Conservation (phyloP, 64 coral and sea anemone species). For the Pocillopora damicornis region DNA sequence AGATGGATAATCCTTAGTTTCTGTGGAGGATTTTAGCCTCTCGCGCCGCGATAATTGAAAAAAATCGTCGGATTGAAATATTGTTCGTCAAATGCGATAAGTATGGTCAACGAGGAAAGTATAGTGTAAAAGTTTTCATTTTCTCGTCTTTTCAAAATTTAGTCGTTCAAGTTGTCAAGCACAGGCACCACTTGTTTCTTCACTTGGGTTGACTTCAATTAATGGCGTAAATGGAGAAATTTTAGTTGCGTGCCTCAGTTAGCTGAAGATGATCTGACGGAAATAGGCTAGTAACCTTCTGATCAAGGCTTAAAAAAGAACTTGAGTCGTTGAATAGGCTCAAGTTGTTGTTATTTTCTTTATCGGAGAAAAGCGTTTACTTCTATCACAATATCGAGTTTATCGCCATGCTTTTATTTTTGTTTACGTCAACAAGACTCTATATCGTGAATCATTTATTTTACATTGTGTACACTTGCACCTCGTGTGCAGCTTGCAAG, state of each 20-base stretch:
- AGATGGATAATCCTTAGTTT: slow-evolving; percentile 38
- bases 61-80: slow-evolving; percentile 27
- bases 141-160: not conserved
- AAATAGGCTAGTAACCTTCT: slow-evolving; percentile 20
- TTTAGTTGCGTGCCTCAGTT: slow-evolving; percentile 29
- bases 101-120: not conserved
- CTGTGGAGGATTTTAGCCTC: slow-evolving; percentile 1
- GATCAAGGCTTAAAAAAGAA: not conserved
- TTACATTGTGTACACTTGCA: not conserved
- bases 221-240: not conserved
- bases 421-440: slow-evolving; percentile 2
- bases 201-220: not conserved
- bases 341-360: not conserved
- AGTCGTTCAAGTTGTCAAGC: not conserved
- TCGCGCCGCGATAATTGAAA: slow-evolving; percentile 34
- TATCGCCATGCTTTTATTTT: slow-evolving; percentile 18
- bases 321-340: not conserved
- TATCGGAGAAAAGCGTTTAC: not conserved
- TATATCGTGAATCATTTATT: not conserved
- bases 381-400: slow-evolving; percentile 24
- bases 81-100: not conserved
- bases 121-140: not conserved
- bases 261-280: slow-evolving; percentile 13
- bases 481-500: not conserved
- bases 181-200: not conserved